Conservation (phyloP, 2,888 invertebrate genomes). For the Agrotis puta region DNA sequence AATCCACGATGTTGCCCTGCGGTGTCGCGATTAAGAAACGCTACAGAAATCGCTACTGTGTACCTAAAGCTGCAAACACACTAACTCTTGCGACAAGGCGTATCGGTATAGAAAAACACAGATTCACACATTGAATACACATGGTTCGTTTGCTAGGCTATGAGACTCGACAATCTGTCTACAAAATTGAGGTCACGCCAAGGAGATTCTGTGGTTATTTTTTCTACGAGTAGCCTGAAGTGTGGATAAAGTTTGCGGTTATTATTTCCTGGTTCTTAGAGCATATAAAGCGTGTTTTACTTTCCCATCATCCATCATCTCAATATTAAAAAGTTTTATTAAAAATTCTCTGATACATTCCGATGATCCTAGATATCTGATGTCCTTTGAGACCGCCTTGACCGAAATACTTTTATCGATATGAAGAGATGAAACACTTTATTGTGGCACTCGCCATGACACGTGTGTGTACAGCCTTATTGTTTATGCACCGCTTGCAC, state of each 20-base stretch:
- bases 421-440: not conserved
- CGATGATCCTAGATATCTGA: not conserved
- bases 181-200: not conserved
- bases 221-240: not conserved
- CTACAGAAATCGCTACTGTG: constrained; percentile 39
- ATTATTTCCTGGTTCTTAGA: not conserved
- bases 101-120: not conserved
- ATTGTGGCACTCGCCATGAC: not conserved
- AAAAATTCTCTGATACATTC: not conserved
- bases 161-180: not conserved
- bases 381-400: not conserved
- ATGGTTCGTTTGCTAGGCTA: not conserved
- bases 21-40: constrained; percentile 64
- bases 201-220: too few relatives aligned
- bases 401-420: not conserved
- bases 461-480: constrained; percentile 21
- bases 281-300: not conserved
- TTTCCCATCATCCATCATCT: not conserved
- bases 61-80: constrained; percentile 19
- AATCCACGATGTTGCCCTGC: constrained; percentile 52
- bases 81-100: not conserved
- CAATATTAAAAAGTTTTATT: not conserved
- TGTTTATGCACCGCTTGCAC: constrained; percentile 40
- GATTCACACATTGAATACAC: too few relatives aligned
- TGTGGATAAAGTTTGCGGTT: not conserved